Conservation (phyloP, 2,113 vertebrate genomes). For the Shinisaurus crocodilurus region DNA sequence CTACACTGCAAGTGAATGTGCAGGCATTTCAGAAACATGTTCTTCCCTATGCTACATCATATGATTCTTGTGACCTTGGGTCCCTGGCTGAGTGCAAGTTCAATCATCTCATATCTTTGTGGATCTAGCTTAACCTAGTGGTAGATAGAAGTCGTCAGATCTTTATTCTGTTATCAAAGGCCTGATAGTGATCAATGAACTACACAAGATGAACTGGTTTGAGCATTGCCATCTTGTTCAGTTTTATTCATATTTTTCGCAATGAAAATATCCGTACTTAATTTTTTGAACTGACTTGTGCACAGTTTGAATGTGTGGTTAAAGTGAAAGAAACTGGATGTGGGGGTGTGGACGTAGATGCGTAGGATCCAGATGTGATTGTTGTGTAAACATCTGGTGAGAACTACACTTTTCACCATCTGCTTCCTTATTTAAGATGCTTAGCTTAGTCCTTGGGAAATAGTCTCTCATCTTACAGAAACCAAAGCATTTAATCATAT, state of each 20-base stretch:
- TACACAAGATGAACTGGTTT: neutral
- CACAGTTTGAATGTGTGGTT: neutral
- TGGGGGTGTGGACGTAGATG: neutral
- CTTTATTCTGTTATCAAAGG: neutral
- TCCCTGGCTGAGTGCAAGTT: constrained; percentile 21
- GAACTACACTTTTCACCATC: neutral
- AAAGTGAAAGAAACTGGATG: neutral
- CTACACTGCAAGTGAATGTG: neutral
- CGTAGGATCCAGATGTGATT: neutral
- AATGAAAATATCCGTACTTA: neutral
- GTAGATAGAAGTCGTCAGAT: neutral
- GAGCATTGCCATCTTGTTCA: neutral
- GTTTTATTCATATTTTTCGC: neutral
- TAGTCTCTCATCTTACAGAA: neutral
- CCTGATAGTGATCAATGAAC: neutral
- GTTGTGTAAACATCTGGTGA: neutral
- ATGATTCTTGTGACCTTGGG: constrained; percentile 8
- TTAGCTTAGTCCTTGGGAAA: constrained; percentile 32
- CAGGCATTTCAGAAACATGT: neutral
- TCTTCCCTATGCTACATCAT: constrained; percentile 5
- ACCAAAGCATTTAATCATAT: constrained; percentile 7
- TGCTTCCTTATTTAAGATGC: constrained; percentile 23
- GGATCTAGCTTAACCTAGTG: neutral
- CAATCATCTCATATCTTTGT: constrained; percentile 13
- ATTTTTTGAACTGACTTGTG: neutral